Conservation (phyloP, 2,888 invertebrate genomes). For the Lissonota sp. region DNA sequence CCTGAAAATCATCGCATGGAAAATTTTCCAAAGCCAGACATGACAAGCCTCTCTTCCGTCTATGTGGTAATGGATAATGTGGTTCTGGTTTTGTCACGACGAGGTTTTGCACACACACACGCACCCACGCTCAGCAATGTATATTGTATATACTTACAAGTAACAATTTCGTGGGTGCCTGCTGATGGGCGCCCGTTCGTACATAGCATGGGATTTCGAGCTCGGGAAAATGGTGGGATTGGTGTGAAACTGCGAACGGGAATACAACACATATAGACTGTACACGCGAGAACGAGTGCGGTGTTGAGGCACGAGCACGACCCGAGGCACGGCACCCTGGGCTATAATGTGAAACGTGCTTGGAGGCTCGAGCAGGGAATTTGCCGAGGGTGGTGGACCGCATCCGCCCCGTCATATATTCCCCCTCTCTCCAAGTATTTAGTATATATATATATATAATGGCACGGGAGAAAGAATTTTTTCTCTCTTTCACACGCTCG, state of each 20-base stretch:
- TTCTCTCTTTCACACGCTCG: conserved; percentile 53
- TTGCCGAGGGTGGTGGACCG: conserved; percentile 69
- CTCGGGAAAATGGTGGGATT: conserved; percentile 58
- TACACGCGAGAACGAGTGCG: conserved; percentile 57
- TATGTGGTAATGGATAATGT: conserved; percentile 1
- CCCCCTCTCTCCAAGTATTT: conserved; percentile 31
- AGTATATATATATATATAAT: conserved; percentile 13
- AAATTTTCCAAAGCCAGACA: neutral
- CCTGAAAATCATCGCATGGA: neutral
- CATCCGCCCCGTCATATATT: conserved; percentile 62
- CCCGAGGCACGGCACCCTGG: conserved; percentile 64
- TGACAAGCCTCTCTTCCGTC: neutral
- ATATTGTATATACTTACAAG: conserved; percentile 48
- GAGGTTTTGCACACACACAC: conserved; percentile 1
- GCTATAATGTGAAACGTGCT: conserved; percentile 79
- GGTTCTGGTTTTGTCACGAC: conserved; percentile 20
- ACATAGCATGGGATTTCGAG: conserved; percentile 41
- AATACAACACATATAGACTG: conserved; percentile 58
- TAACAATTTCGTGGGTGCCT: conserved; percentile 63
- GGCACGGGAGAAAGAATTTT: conserved; percentile 26
- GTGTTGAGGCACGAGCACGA: conserved; percentile 59
- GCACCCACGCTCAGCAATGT: neutral
- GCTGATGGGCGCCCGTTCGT: conserved; percentile 50
- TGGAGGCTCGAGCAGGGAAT: conserved; percentile 75
- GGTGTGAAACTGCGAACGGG: conserved; percentile 66